Conservation (phyloP, 2,113 vertebrate species). For the Ptyas mucosa region DNA sequence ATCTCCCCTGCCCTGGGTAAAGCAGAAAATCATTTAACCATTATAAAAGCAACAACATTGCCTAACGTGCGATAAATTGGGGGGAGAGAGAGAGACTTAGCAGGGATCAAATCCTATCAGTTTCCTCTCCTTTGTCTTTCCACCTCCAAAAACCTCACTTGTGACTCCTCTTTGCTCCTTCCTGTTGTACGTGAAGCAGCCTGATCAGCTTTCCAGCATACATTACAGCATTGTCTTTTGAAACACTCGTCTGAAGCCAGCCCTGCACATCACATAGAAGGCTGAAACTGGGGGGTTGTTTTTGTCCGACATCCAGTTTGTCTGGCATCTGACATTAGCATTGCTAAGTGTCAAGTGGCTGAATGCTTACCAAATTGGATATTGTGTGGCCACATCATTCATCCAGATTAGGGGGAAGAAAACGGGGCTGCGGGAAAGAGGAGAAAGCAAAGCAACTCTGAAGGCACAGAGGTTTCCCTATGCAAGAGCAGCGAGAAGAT, state of each 20-base stretch:
- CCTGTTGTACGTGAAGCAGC: background rate
- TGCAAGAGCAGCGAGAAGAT: background rate
- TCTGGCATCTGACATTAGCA: conserved; percentile 65
- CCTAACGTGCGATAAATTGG: accelerated
- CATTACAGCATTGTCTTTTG: conserved; percentile 30
- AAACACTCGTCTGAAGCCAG: background rate
- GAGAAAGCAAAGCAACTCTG: accelerated
- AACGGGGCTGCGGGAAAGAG: background rate
- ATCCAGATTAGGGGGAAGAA: background rate
- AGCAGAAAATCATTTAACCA: background rate
- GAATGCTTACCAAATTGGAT: conserved; percentile 17
- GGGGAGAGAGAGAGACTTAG: background rate
- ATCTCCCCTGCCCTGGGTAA: background rate
- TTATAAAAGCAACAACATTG: background rate
- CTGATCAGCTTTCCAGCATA: conserved; percentile 7
- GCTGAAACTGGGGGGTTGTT: conserved; percentile 15
- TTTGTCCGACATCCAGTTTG: conserved; percentile 47
- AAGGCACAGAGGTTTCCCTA: background rate
- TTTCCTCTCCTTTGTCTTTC: background rate
- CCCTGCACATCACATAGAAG: conserved; percentile 9
- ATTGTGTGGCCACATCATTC: conserved; percentile 13
- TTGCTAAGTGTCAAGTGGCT: conserved; percentile 27
- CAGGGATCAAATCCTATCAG: background rate
- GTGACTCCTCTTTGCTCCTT: background rate
- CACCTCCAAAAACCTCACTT: background rate